These are phyloP conservation scores for Bovichtus variegatus DNA, from an alignment of 2,797 vertebrate species.

Conservation along the genomic window DNA sequence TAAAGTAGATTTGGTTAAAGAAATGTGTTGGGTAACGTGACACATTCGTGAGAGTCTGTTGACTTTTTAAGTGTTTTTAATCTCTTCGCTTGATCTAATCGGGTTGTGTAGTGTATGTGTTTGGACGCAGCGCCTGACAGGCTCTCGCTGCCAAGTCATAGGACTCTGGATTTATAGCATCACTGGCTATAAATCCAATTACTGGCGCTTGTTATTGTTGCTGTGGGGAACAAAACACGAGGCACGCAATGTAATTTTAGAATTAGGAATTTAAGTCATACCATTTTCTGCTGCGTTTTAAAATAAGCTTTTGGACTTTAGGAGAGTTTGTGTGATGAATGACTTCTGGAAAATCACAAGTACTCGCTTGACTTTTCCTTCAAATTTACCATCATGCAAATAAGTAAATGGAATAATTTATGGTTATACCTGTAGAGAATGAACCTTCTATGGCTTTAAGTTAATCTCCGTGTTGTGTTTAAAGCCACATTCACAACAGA, in stretches of 20 bases:
- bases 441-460: no score
- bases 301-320: not conserved
- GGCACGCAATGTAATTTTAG: conserved; percentile 35
- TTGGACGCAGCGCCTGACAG: conserved; percentile 59
- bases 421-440: no score
- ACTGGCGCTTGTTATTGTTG: conserved; percentile 61
- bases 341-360: not conserved
- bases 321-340: not conserved
- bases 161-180: conserved; percentile 58
- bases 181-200: conserved; percentile 68
- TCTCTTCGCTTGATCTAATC: conserved; percentile 57
- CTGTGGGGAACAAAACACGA: conserved; percentile 53
- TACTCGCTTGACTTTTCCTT: not conserved
- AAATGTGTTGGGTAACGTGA: conserved; percentile 22
- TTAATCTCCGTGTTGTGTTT: no score
- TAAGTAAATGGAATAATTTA: no score
- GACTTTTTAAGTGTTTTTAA: conserved; percentile 29
- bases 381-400: no score
- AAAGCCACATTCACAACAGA: no score
- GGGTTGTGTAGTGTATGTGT: conserved; percentile 53
- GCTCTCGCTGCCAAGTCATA: conserved; percentile 67
- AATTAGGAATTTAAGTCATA: conserved; percentile 28
- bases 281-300: conserved; percentile 9
- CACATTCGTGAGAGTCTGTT: conserved; percentile 33
- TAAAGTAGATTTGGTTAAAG: conserved; percentile 12